A percentile compares a stretch with the other conserved stretches of the same genome.
Evolutionary conservation across 2,888 invertebrate genomes (phyloP).

Genomic region (Scaptomyza parva): DNA sequence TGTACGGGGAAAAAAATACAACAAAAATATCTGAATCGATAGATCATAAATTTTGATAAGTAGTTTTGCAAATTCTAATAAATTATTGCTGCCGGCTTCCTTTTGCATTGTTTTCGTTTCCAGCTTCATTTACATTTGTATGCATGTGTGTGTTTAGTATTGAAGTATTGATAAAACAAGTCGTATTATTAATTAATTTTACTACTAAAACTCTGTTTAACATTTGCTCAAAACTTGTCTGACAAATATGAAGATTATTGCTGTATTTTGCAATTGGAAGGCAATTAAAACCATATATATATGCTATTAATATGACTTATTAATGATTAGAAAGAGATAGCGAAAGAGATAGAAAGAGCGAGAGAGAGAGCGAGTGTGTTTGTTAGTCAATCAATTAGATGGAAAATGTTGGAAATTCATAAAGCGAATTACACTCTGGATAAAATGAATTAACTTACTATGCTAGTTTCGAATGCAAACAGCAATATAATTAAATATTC

Average conservation of each 20-base stretch:
- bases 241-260: background rate
- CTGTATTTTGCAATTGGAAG: background rate
- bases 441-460: background rate
- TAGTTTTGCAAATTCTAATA: constrained; percentile 45
- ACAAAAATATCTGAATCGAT: constrained; percentile 54
- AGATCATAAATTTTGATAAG: constrained; percentile 67
- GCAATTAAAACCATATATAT: constrained; percentile 1
- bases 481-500: constrained; percentile 7
- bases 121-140: constrained; percentile 24
- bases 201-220: no score
- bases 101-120: constrained; percentile 31
- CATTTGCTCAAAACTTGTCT: background rate
- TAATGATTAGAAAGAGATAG: no score
- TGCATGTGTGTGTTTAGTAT: background rate
- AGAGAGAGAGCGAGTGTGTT: background rate
- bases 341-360: no score
- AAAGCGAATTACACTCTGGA: background rate
- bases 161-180: background rate
- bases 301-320: no score
- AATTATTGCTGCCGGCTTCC: constrained; percentile 47
- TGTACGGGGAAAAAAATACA: background rate
- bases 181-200: no score
- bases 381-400: background rate
- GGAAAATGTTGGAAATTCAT: background rate
- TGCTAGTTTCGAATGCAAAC: background rate